Base-by-base conservation (phyloP, 2,797 vertebrate species). In the Sebastes goodei region DNA sequence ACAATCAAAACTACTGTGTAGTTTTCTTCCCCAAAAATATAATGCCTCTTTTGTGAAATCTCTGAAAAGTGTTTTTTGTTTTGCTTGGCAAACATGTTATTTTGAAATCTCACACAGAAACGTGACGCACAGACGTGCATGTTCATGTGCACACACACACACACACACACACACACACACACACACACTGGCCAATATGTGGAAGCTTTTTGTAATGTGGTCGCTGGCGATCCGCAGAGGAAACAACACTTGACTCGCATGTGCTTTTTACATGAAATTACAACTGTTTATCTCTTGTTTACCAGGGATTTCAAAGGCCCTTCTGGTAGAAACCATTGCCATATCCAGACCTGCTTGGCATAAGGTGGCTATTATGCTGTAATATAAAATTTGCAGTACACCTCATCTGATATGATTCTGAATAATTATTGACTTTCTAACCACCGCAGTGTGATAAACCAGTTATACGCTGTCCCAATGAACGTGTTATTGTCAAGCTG, bases 401-500 rank as follows among this genome's bases (percentile, higher is more conserved):
- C 76, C 25, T 42, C 52, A 46, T 73, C 68, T 69, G 73, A 78
- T 79, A 65, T 61, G 42, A 72, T 68, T 76, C 32, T 35, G 7
- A 85, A 67, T 57, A 76, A 88, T 89, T 57, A 84, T 85, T 85
- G 78, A 88, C 83, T 82, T 63, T 82, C 5, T 65, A 67, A 87
- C 75, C 33, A 78, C 32, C 1, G n/a, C 6, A 3, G 49, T 27
- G 73, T 61, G 84, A 83, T 89, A 88, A 82, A 91, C 59, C 74
- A 78, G 80, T 84, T 76, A 71, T 65, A 74, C 35, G 53, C 49
- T 7, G 78, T 68, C 67, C 73, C 14, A 74, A 32, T 71, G 86
- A 77, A 49, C 25, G 12, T 92, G 88, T 94, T 90, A 85, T 92
- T 93, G 90, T 88, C 79, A 61, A 46, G 71, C 73, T 74, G 89